A percentile compares a stretch with the other conserved stretches of the same genome.
Evolutionary conservation across 2,888 invertebrate species (phyloP).

Genomic region (Drosophila lutescens): DNA sequence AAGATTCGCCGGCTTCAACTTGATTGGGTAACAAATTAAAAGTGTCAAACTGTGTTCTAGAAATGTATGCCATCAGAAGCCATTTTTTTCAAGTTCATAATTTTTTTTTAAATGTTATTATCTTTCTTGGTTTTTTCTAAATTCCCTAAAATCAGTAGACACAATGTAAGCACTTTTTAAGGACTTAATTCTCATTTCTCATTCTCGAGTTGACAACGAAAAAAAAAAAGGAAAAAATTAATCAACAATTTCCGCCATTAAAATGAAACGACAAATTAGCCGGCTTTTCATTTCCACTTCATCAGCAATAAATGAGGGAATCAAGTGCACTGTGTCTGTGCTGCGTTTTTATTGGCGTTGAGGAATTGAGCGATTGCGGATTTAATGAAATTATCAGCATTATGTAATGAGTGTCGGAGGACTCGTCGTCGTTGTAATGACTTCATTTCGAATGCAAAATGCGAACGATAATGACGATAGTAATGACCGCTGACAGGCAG

Average conservation of each 20-base stretch:
- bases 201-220: neutral
- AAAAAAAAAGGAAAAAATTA: slow-evolving; percentile 39
- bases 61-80: neutral
- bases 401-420: slow-evolving; percentile 33
- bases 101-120: too few relatives aligned
- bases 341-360: slow-evolving; percentile 1
- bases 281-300: slow-evolving; percentile 63
- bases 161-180: slow-evolving; percentile 12
- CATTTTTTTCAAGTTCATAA: neutral
- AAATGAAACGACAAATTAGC: slow-evolving; percentile 48
- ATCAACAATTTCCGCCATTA: slow-evolving; percentile 64
- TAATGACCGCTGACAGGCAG: neutral
- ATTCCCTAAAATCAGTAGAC: neutral
- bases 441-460: slow-evolving; percentile 54
- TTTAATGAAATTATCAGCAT: slow-evolving; percentile 62
- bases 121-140: neutral
- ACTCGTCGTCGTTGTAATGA: slow-evolving; percentile 13
- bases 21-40: neutral
- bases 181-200: neutral
- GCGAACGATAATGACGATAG: neutral
- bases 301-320: slow-evolving; percentile 54
- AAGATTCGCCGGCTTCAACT: neutral
- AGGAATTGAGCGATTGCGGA: neutral
- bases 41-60: neutral
- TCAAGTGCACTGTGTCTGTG: slow-evolving; percentile 20